Base-by-base conservation (phyloP, 2,797 vertebrate species). In the Oryzias dopingdopingensis region DNA sequence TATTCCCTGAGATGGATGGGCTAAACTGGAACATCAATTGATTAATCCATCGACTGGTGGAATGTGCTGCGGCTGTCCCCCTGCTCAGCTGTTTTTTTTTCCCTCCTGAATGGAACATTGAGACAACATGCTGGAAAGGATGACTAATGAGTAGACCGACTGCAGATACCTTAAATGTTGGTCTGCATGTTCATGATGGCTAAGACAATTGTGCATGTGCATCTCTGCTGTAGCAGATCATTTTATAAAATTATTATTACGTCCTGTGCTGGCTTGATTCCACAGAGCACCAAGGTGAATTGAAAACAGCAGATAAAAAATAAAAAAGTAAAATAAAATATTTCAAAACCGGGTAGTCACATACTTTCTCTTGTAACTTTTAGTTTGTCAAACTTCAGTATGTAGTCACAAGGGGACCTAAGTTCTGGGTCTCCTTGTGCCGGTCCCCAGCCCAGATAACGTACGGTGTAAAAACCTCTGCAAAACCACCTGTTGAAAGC, bases 41-140 rank as follows among this genome's bases (percentile, higher is more conserved):
- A 92, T 92, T 90, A 87, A 86, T 81, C 82, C 80, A 90, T 89
- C 54, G 85, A 89, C 82, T 90, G 66, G 71, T 58, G 70, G 82
- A 89, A 91, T 89, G 86, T 83, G 79, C 81, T 74, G 66, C 37
- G 46, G 81, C 77, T 57, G 66, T 86, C 78, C 67, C 67, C 74
- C 68, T 61, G 57, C 84, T 86, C 82, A 86, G 74, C 88, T 89
- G 6, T 29, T 32, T 32, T 32, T 32, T 32, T 83, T 81, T 80
- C 83, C 82, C 78, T 71, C 76, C 20, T n/a, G 69, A 66, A 80
- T 76, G 59, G 70, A 74, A 72, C 68, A 83, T 82, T 79, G 71
- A 82, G 68, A 77, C 76, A 79, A 87, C 86, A 67, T 26, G 53
- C 64, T 65, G 73, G 71, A 81, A 79, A 81, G 78, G 77, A 84